Base-by-base conservation (phyloP, 1,140 invertebrate species). In the Ceratina japonica region DNA sequence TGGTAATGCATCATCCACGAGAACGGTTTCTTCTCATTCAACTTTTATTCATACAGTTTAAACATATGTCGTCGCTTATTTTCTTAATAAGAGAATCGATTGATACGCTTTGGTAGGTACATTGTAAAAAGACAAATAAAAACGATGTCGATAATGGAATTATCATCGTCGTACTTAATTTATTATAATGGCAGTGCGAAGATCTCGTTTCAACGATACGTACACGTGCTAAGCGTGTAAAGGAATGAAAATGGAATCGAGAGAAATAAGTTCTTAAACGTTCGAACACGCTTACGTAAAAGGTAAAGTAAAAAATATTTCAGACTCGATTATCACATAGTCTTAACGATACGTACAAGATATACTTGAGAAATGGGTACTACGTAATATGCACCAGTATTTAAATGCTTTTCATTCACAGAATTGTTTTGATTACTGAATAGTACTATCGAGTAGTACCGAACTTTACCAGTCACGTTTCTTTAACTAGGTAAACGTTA, bases 41-140 rank as follows among this genome's bases (percentile, higher is more conserved):
- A 49, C 10, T 74, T 74, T 79, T 80, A 80, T 69, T 80, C 51
- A 24, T 80, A 69, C 62, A 56, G 62, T 75, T 37, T 51, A 80
- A 68, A 63, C 62, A 79, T 54, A 74, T 18, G n/a, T 65, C 75
- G 63, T 68, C 54, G 63, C 58, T 80, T 75, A 49, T 52, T 69
- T 69, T 51, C 61, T 44, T 24, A 56, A 52, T 61, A 66, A 52
- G 75, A 80, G 37, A 44, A 44, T 44, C 37, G 61, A 49, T 54
- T 68, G 75, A 80, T 49, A 75, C 64, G 75, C 78, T 80, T 80
- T 80, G 78, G 78, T 75, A 80, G 13, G 68, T 65, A 80, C 49
- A 56, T 75, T 37, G 24, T 62, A 69, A 75, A 61, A 65, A 24
- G 75, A 68, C 27, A 37, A 16, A 62, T 62, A 13, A 22, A 52